Evolutionary conservation across 53 echinoderm and acorn worm species (phyloP).

Genomic region (Hippasteria phrygiana): DNA sequence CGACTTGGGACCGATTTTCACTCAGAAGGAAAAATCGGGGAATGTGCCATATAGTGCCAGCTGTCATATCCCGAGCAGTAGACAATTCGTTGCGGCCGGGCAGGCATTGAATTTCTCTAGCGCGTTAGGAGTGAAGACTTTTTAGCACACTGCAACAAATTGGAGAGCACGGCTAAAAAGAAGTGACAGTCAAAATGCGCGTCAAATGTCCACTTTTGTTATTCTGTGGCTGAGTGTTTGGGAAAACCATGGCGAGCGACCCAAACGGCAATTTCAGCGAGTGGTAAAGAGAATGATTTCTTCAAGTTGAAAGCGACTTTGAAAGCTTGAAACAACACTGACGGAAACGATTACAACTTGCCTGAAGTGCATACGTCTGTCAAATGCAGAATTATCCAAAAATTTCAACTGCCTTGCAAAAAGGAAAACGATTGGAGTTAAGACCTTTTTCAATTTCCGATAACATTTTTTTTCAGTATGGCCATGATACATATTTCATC

Average conservation of each 20-base stretch:
- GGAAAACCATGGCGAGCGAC: neutral
- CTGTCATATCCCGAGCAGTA: slow-evolving; percentile 3
- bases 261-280: slow-evolving; percentile 13
- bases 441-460: neutral
- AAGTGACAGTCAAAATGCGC: slow-evolving; percentile 53
- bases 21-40: neutral
- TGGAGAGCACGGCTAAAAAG: slow-evolving; percentile 2
- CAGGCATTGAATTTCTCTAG: neutral
- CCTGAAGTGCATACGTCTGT: neutral
- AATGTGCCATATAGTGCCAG: neutral
- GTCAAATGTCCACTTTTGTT: slow-evolving; percentile 54
- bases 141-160: slow-evolving; percentile 22
- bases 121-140: neutral
- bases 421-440: too few relatives aligned
- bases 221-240: neutral
- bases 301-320: neutral
- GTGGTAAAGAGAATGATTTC: neutral
- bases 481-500: neutral
- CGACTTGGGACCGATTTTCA: slow-evolving; percentile 13
- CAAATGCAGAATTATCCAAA: too few relatives aligned
- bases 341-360: neutral
- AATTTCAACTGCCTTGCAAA: too few relatives aligned
- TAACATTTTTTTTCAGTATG: neutral
- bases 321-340: slow-evolving; percentile 23
- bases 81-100: slow-evolving; percentile 8